These are phyloP conservation scores for Bucorvus abyssinicus DNA, from an alignment of 2,797 vertebrate species.

Conservation along the genomic window DNA sequence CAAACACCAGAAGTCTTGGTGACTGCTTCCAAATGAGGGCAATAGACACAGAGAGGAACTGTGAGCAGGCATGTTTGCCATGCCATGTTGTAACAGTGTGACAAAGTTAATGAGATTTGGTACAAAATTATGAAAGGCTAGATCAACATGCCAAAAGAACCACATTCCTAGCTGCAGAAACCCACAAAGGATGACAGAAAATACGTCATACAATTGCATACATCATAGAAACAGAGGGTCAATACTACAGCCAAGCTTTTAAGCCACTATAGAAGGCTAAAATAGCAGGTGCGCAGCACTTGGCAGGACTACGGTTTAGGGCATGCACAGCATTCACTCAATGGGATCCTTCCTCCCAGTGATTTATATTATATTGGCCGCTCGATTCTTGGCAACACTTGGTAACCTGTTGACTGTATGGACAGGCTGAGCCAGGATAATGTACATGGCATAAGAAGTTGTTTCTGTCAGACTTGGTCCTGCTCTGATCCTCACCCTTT, in stretches of 20 bases:
- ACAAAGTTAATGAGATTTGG: background rate
- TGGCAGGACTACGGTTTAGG: background rate
- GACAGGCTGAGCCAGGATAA: background rate
- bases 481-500: background rate
- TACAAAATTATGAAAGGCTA: background rate
- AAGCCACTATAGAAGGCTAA: background rate
- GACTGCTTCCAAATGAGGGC: rapidly evolving
- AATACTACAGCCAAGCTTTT: background rate
- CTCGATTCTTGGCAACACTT: background rate
- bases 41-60: background rate
- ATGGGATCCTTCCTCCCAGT: background rate
- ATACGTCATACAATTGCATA: background rate
- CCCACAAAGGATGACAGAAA: background rate
- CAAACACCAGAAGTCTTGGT: background rate
- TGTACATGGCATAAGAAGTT: rapidly evolving
- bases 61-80: background rate
- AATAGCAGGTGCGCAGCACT: background rate
- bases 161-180: background rate
- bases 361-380: background rate
- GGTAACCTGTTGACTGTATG: background rate
- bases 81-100: background rate
- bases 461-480: background rate
- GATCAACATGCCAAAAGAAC: background rate
- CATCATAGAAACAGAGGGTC: background rate
- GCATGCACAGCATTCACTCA: background rate